These are phyloP conservation scores for Calameuta filiformis DNA, from an alignment of 2,888 invertebrate species.

Conservation along the genomic window DNA sequence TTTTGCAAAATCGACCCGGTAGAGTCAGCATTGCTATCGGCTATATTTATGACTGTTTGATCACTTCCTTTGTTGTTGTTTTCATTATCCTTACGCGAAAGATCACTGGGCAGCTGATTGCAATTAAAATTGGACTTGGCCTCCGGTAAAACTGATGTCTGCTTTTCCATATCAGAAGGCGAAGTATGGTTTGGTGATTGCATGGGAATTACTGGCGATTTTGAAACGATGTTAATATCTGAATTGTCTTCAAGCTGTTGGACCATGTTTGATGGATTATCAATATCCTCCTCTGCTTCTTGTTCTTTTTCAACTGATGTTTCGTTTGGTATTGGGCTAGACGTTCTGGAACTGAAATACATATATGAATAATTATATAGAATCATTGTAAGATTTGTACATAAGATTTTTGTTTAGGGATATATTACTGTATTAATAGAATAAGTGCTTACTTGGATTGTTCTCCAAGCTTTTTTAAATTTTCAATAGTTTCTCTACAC, in stretches of 20 bases:
- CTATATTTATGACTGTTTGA: conserved; percentile 31
- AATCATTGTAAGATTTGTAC: too few relatives aligned
- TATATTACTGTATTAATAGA: not conserved
- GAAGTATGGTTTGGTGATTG: conserved; percentile 10
- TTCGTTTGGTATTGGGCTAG: conserved; percentile 42
- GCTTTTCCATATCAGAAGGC: conserved; percentile 4
- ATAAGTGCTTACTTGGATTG: conserved; percentile 53
- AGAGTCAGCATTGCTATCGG: conserved; percentile 43
- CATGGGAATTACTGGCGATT: conserved; percentile 35
- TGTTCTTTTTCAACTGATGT: conserved; percentile 36
- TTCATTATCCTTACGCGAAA: conserved; percentile 38
- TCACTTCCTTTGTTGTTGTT: conserved; percentile 36
- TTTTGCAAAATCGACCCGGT: conserved; percentile 56
- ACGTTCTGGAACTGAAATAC: conserved; percentile 41
- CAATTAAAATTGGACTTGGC: conserved; percentile 48
- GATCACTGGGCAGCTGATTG: conserved; percentile 47
- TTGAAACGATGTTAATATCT: conserved; percentile 44
- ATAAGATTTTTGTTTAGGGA: not conserved
- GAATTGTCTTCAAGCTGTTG: conserved; percentile 42
- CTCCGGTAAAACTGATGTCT: conserved; percentile 24
- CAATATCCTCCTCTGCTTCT: conserved; percentile 31
- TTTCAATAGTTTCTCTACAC: conserved; percentile 63
- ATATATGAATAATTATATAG: too few relatives aligned
- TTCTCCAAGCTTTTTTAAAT: conserved; percentile 60
- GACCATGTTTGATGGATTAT: conserved; percentile 40